phyloP scores from a whole-genome alignment of 2,888 invertebrate species.

The Tetheella fluctuosa region DNA sequence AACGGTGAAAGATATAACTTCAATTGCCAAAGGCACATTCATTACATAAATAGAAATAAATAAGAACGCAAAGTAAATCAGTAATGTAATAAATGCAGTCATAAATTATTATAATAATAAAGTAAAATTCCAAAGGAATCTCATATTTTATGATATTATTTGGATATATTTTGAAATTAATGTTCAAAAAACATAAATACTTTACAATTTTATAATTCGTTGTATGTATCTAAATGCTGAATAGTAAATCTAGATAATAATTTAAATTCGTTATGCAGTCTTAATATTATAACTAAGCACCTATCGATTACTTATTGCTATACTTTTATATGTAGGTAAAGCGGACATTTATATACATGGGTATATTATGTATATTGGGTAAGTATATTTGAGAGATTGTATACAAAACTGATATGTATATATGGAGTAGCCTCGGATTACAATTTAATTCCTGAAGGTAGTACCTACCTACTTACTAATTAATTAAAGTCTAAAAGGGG shows the following conservation, averaged over 20 bases:
- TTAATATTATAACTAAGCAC: conserved; percentile 74
- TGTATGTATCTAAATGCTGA: conserved; percentile 18
- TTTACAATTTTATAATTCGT: conserved; percentile 10
- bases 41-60: neutral
- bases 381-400: neutral
- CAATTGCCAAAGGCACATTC: neutral
- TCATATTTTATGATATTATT: too few relatives aligned
- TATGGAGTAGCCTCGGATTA: neutral
- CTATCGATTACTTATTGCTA: conserved; percentile 57
- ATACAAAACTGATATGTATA: neutral
- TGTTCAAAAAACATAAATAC: neutral
- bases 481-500: too few relatives aligned
- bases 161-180: too few relatives aligned
- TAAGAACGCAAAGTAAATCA: neutral
- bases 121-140: neutral
- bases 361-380: conserved; percentile 20
- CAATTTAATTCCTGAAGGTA: neutral
- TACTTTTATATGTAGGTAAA: conserved; percentile 32
- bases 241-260: conserved; percentile 42
- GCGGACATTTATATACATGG: conserved; percentile 43
- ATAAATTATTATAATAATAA: neutral
- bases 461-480: too few relatives aligned
- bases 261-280: conserved; percentile 82
- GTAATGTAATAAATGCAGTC: neutral
- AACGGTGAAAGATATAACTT: neutral